Evolutionary conservation across 2,797 vertebrate genomes (phyloP).

Genomic region (Otolemur crassicaudatus): DNA sequence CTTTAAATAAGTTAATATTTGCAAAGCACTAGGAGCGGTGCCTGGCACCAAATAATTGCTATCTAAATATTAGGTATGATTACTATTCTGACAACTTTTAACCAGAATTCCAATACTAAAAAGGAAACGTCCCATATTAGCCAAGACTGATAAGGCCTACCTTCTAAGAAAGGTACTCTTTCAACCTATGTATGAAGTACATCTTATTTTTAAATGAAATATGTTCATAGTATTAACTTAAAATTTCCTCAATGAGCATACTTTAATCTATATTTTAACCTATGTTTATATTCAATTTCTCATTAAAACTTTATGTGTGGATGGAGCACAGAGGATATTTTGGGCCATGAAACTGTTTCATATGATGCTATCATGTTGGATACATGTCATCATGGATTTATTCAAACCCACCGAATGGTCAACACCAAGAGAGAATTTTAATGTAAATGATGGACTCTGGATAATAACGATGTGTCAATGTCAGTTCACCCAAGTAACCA

Average conservation of each 20-base stretch:
- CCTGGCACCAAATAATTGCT: neutral
- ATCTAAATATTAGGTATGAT: neutral
- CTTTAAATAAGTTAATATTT: constrained; percentile 11
- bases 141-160: neutral
- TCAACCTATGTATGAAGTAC: neutral
- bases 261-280: constrained; percentile 11
- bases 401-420: neutral
- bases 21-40: neutral
- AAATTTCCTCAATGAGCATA: neutral
- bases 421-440: neutral
- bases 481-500: neutral
- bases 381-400: neutral
- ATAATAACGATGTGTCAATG: neutral
- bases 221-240: constrained; percentile 7
- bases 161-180: constrained; percentile 16
- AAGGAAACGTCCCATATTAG: neutral
- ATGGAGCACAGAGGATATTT: neutral
- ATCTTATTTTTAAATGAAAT: neutral
- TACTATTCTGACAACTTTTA: constrained; percentile 4
- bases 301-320: constrained; percentile 29
- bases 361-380: neutral
- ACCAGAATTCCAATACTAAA: neutral
- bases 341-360: neutral
- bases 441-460: neutral
- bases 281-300: constrained; percentile 27